Percentiles rank a stretch among this genome's conserved stretches.
phyloP scores from a whole-genome alignment of 37 sponge, comb jelly and placozoan species.

The Ephydatia muelleri region DNA sequence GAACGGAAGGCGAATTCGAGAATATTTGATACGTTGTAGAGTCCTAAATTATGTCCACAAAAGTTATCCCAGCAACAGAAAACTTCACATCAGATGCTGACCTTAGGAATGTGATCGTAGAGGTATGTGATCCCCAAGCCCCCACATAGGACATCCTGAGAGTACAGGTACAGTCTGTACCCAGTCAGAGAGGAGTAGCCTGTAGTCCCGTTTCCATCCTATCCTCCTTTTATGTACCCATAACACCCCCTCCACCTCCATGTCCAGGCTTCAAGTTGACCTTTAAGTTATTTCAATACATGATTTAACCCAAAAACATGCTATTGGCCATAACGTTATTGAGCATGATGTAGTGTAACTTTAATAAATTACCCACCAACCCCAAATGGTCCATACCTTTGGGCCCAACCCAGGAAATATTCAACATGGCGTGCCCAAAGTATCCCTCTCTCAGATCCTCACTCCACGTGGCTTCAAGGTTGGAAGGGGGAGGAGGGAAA shows the following conservation, averaged over 20 bases:
- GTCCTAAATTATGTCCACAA: not conserved
- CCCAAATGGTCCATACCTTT: not conserved
- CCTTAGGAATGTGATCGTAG: not conserved
- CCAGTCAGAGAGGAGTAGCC: too few relatives aligned
- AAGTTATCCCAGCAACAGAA: too few relatives aligned
- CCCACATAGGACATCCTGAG: not conserved
- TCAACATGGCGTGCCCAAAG: constrained; percentile 46
- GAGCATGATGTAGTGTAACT: too few relatives aligned
- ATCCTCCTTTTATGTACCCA: too few relatives aligned
- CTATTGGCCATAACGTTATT: too few relatives aligned
- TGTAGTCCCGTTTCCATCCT: too few relatives aligned
- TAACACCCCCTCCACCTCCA: too few relatives aligned
- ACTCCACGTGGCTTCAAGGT: not conserved
- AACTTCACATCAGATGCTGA: too few relatives aligned
- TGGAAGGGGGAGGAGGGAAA: constrained; percentile 11
- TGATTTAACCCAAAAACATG: too few relatives aligned
- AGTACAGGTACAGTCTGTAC: not conserved
- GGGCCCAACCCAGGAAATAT: constrained; percentile 38
- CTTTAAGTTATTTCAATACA: too few relatives aligned
- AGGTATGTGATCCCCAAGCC: not conserved
- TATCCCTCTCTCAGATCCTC: constrained; percentile 37
- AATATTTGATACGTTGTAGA: not conserved
- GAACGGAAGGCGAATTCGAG: not conserved
- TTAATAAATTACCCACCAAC: too few relatives aligned
- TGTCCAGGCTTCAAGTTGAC: too few relatives aligned